Evolutionary conservation across 2,113 vertebrate species (phyloP).

Genomic region (Ibidorhyncha struthersii): DNA sequence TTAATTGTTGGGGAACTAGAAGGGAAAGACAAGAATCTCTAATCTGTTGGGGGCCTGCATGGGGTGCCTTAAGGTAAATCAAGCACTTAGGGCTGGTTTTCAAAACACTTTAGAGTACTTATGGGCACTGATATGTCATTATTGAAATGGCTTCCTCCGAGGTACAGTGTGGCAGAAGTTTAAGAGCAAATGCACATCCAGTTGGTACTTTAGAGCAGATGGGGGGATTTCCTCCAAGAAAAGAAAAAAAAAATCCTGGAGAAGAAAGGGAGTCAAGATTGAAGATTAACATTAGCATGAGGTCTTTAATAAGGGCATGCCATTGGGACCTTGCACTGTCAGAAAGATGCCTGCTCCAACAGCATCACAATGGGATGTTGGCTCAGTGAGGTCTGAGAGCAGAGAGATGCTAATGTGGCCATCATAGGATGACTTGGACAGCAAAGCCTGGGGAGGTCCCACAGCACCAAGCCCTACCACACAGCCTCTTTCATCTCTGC

Average conservation of each 20-base stretch:
- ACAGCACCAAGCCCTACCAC: not conserved
- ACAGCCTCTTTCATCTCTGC: not conserved
- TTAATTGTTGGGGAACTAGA: not conserved
- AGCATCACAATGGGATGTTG: fast-evolving
- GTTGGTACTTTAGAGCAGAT: not conserved
- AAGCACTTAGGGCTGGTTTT: not conserved
- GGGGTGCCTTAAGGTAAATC: not conserved
- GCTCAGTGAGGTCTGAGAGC: not conserved
- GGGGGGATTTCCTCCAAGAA: not conserved
- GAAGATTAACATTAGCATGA: not conserved
- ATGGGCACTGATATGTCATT: not conserved
- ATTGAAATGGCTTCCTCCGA: not conserved
- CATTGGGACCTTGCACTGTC: not conserved
- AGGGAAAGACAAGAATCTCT: not conserved
- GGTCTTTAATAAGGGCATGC: not conserved
- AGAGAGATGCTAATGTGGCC: not conserved
- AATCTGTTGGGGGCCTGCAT: not conserved
- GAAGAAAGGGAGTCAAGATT: not conserved
- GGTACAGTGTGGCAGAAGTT: not conserved
- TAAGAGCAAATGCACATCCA: not conserved
- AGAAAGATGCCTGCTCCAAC: not conserved
- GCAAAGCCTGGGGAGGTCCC: not conserved
- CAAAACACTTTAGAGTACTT: not conserved
- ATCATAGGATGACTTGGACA: not conserved
- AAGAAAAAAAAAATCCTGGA: not conserved